phyloP scores from a whole-genome alignment of 2,113 vertebrate species.

The Embiotoca jacksoni region DNA sequence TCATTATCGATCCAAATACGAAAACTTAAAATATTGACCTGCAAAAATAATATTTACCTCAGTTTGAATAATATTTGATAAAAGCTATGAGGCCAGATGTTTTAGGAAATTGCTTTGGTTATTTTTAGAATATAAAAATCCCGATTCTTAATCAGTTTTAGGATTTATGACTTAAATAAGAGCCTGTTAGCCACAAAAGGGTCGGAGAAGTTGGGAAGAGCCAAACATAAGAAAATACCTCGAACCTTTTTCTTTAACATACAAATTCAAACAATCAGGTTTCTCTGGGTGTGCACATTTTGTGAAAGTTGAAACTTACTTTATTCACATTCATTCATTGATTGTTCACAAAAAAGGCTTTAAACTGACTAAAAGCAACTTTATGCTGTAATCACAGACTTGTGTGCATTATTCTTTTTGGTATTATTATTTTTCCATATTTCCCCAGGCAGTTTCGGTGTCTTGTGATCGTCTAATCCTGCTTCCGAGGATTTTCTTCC shows the following conservation, averaged over 20 bases:
- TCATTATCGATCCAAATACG: no score
- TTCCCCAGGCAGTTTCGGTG: background rate
- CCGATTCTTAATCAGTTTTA: no score
- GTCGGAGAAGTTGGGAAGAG: no score
- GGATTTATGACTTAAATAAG: no score
- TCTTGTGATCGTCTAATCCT: constrained; percentile 1
- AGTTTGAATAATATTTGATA: no score
- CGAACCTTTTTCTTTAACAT: background rate
- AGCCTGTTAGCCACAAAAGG: no score
- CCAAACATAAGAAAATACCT: no score
- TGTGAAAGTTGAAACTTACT: background rate
- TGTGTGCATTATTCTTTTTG: background rate
- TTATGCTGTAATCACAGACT: background rate
- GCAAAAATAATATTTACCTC: no score
- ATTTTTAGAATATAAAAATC: no score
- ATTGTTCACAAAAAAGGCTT: background rate
- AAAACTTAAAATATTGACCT: no score
- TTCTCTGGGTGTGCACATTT: background rate
- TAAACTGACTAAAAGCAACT: background rate
- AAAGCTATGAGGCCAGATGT: no score
- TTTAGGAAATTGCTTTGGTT: no score
- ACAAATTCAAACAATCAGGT: background rate
- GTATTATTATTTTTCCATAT: background rate
- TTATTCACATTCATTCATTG: background rate
- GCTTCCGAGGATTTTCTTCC: constrained; percentile 13